Evolutionary conservation across 2,113 vertebrate species (phyloP).

Genomic region (Tautogolabrus adspersus): DNA sequence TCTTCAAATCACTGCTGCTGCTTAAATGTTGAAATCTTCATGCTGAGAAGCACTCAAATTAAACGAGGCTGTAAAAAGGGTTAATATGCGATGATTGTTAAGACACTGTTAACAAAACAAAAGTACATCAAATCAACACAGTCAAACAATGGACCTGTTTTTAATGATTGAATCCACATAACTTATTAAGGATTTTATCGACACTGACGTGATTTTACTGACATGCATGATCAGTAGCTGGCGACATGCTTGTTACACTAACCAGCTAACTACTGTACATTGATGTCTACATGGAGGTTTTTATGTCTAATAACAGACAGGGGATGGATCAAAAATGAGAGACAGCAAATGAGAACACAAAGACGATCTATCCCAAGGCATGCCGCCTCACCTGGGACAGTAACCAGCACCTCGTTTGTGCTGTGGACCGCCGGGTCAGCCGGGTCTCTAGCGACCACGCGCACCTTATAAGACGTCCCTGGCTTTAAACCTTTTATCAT

Average conservation of each 20-base stretch:
- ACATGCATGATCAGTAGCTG: conserved; percentile 32
- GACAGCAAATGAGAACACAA: background rate
- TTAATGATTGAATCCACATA: conserved; percentile 24
- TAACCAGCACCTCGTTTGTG: conserved; percentile 90
- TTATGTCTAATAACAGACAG: conserved; percentile 20
- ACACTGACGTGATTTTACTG: conserved; percentile 23
- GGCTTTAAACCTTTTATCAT: conserved; percentile 94
- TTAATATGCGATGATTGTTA: conserved; percentile 32
- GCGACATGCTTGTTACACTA: background rate
- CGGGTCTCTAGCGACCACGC: conserved; percentile 91
- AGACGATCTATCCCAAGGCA: conserved; percentile 65
- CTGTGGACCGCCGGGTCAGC: conserved; percentile 85
- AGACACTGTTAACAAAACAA: background rate
- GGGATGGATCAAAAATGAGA: conserved; percentile 13
- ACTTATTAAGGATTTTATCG: background rate
- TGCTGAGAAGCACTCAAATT: conserved; percentile 33
- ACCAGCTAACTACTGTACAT: conserved; percentile 9
- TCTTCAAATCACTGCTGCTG: background rate
- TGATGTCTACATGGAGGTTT: conserved; percentile 19
- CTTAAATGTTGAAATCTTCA: conserved; percentile 22
- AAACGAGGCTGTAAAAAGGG: conserved; percentile 45
- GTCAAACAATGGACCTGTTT: conserved; percentile 1
- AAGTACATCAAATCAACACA: background rate
- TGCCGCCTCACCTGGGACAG: conserved; percentile 91
- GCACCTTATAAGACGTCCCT: conserved; percentile 93